These are phyloP conservation scores for Cephalopterus ornatus DNA, from an alignment of 2,113 vertebrate species.

Conservation along the genomic window DNA sequence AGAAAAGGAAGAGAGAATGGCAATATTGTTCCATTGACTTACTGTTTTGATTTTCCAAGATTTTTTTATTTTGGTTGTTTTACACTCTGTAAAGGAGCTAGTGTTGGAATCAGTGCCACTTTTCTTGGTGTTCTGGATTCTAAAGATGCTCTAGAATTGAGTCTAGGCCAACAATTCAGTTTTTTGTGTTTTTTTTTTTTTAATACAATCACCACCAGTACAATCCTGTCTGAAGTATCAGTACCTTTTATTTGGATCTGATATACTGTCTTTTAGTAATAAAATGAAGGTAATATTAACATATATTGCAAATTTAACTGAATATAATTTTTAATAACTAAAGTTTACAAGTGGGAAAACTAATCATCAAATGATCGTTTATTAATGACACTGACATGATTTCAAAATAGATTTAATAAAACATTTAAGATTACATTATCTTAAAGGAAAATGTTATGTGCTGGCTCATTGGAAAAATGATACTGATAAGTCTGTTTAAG, in stretches of 20 bases:
- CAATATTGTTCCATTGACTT: neutral
- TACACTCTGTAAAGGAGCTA: neutral
- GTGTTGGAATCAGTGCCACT: neutral
- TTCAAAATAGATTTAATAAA: constrained; percentile 30
- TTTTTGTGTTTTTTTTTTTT: neutral
- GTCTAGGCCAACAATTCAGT: neutral
- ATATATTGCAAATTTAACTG: neutral
- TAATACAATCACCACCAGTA: neutral
- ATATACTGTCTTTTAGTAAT: neutral
- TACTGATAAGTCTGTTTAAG: neutral
- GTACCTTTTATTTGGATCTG: neutral
- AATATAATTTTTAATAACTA: neutral
- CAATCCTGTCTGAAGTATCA: neutral
- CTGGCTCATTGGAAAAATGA: neutral
- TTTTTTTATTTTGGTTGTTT: neutral
- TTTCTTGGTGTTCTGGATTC: neutral
- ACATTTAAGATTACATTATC: neutral
- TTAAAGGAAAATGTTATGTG: neutral
- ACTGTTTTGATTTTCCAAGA: neutral
- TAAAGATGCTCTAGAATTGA: neutral
- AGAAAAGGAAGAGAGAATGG: neutral
- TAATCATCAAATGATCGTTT: neutral
- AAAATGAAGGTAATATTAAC: neutral
- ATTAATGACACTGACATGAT: neutral
- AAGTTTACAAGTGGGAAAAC: neutral